These are phyloP conservation scores for Neodiprion fabricii DNA, from an alignment of 1,140 invertebrate genomes.

Conservation along the genomic window DNA sequence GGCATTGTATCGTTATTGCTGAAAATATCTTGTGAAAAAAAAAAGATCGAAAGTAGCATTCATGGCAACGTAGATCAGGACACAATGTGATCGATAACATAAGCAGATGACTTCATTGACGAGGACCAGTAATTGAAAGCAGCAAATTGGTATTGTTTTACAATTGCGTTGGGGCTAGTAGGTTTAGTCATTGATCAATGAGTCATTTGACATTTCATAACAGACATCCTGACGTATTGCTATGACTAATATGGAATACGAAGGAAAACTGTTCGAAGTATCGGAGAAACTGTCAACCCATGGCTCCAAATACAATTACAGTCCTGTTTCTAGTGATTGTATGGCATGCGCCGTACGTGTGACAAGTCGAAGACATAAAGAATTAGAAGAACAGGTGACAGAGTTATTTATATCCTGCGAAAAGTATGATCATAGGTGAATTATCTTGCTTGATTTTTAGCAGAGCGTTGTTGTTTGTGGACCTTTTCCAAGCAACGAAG, in stretches of 20 bases:
- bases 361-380: not conserved
- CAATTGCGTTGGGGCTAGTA: not conserved
- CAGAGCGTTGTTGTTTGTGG: not conserved
- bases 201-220: not conserved
- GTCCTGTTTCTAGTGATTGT: not conserved
- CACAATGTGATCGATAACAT: no score
- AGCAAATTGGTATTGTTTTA: not conserved
- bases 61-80: no score
- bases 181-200: not conserved
- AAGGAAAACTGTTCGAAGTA: not conserved
- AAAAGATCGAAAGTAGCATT: no score
- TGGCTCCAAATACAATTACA: not conserved
- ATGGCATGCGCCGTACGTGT: not conserved
- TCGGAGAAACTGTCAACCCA: not conserved
- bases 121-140: not conserved
- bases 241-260: not conserved
- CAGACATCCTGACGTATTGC: not conserved
- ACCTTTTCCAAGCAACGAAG: not conserved
- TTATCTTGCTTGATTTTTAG: not conserved
- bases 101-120: no score
- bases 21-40: no score
- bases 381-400: not conserved
- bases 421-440: no score
- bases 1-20: no score
- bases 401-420: not conserved